Percentiles rank a stretch among this genome's conserved stretches.
Evolutionary conservation across 2,797 vertebrate species (phyloP).

Genomic region (Gymnothorax reevesii): DNA sequence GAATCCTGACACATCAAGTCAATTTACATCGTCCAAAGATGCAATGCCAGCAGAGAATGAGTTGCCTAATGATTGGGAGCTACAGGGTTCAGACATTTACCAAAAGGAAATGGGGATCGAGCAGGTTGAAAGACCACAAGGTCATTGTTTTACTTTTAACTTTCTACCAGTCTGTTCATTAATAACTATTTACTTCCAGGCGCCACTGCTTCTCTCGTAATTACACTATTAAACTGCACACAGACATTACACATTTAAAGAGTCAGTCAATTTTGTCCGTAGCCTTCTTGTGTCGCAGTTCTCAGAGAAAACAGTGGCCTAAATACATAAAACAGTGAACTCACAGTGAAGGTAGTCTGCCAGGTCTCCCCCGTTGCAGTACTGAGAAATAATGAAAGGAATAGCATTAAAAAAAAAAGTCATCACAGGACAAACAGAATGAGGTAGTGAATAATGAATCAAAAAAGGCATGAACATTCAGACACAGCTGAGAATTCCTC

Average conservation of each 20-base stretch:
- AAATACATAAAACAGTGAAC: conserved; percentile 54
- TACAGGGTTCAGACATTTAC: neutral
- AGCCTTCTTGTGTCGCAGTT: neutral
- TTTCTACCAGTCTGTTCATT: neutral
- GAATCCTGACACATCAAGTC: neutral
- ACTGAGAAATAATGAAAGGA: conserved; percentile 71
- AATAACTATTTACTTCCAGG: neutral
- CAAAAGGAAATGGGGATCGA: neutral
- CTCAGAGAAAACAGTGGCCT: neutral
- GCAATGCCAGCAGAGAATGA: neutral
- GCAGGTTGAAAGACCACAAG: neutral
- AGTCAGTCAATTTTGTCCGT: neutral
- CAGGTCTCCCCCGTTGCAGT: conserved; percentile 97
- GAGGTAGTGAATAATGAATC: conserved; percentile 13
- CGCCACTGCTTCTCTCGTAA: neutral
- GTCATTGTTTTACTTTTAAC: neutral
- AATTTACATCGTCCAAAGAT: neutral
- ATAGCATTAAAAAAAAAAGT: neutral
- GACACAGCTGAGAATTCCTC: neutral
- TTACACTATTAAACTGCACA: neutral
- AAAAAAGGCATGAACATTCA: neutral
- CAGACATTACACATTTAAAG: neutral
- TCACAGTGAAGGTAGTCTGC: conserved; percentile 97
- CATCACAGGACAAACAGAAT: neutral
- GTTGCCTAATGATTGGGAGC: neutral